Base-by-base conservation (phyloP, 2,888 invertebrate genomes). In the Troides aeacus region DNA sequence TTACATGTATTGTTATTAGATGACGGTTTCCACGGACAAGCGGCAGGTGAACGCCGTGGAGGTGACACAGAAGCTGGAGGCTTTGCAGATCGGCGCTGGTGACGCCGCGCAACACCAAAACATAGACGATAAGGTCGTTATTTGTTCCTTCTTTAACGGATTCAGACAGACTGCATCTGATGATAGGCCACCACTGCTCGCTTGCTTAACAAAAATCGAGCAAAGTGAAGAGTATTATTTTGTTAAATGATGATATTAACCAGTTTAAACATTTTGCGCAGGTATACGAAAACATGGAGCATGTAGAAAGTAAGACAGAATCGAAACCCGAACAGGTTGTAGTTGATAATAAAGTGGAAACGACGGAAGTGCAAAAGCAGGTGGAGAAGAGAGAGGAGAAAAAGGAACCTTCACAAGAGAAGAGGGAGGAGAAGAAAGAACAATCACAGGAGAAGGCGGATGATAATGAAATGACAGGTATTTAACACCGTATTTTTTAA, bases 391-490 rank as follows among this genome's bases (percentile, higher is more conserved):
- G 76, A 62, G 78, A 83, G 69, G 79, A 74, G 42, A 69, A 73
- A 70, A 74, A 73, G 66, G 78, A 80, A 69, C 76, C 79, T 74
- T 84, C 77, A 64, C 79, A 77, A 72, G 81, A 80, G 61, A 86
- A 81, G 66, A 73, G 75, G 53, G 77, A 77, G 56, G 87, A 93
- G 75, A 89, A 93, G 84, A 93, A 89, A 73, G 89, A 90, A 68
- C 76, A 81, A 70, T 86, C 87, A 69, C 81, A 82, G 71, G 83
- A 90, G 79, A 91, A 89, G 85, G 81, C 84, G 81, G 91, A 95
- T 78, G 91, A 93, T 73, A 85, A 92, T 83, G 93, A 95, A 79
- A 93, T 95, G 94, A 92, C 94, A 74, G 92, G 95, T 94, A 36
- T 63, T 21, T 21, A n/a, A 24, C 50, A 30, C 36, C 36, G 18